These are phyloP conservation scores for Venturia canescens DNA, from an alignment of 1,140 invertebrate genomes.

Conservation along the genomic window DNA sequence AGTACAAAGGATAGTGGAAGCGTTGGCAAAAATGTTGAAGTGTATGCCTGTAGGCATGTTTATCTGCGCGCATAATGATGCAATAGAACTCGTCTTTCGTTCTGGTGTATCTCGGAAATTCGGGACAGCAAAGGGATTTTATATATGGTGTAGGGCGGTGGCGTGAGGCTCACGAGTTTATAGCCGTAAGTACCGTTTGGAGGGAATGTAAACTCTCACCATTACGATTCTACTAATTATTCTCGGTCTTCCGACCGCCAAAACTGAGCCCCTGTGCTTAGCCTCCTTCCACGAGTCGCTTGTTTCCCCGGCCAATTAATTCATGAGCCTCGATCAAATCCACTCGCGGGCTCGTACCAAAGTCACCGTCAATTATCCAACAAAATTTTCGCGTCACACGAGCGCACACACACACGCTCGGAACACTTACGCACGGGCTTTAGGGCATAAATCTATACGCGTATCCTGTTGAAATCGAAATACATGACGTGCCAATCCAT, in stretches of 20 bases:
- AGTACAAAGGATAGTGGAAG: conserved; percentile 28
- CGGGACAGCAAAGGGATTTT: not conserved
- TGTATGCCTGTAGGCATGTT: not conserved
- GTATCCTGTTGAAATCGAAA: conserved; percentile 22
- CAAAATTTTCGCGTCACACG: conserved; percentile 32
- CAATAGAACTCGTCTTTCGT: conserved; percentile 21
- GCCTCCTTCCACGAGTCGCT: not conserved
- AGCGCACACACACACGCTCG: not conserved
- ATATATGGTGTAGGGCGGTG: not conserved
- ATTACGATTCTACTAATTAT: conserved; percentile 50
- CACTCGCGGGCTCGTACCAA: conserved; percentile 33
- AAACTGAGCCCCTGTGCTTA: not conserved
- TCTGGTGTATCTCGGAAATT: not conserved
- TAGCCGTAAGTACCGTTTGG: conserved; percentile 44
- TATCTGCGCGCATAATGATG: not conserved
- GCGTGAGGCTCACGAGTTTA: conserved; percentile 29
- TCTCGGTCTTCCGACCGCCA: conserved; percentile 14
- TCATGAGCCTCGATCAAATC: conserved; percentile 49
- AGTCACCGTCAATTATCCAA: conserved; percentile 46
- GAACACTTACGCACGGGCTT: not conserved
- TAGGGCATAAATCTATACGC: not conserved
- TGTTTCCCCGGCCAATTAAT: conserved; percentile 40
- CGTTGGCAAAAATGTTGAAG: conserved; percentile 8
- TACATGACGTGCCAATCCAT: conserved; percentile 36
- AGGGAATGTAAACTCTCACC: conserved; percentile 43